Evolutionary conservation across 2,888 invertebrate species (phyloP).

Genomic region (Andrena camellia): DNA sequence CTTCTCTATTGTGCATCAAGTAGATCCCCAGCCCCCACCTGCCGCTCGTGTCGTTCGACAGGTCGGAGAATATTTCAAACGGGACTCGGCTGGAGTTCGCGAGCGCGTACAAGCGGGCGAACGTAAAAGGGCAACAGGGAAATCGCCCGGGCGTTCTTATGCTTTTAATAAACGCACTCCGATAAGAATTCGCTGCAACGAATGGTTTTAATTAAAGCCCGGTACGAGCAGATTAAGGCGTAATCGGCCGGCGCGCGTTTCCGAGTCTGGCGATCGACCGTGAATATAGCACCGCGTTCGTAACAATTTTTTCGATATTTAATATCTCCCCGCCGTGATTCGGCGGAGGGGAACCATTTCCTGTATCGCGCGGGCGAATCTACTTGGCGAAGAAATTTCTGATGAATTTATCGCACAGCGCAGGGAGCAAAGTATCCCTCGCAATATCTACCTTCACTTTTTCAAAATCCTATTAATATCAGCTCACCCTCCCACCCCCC

Average conservation of each 20-base stretch:
- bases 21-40: background rate
- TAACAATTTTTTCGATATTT: constrained; percentile 14
- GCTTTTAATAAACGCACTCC: constrained; percentile 16
- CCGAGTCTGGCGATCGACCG: constrained; percentile 6
- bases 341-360: background rate
- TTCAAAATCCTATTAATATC: background rate
- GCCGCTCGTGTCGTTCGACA: background rate
- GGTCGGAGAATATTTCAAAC: background rate
- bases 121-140: constrained; percentile 9
- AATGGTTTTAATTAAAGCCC: constrained; percentile 25
- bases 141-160: constrained; percentile 3
- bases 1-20: background rate
- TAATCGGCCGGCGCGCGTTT: background rate
- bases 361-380: background rate
- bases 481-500: no score
- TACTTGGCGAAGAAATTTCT: background rate
- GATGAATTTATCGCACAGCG: background rate
- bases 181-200: constrained; percentile 3
- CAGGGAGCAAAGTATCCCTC: background rate
- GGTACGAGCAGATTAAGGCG: constrained; percentile 5
- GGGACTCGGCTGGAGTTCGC: background rate
- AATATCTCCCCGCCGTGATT: constrained; percentile 1
- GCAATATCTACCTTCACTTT: background rate
- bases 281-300: background rate
- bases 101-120: background rate